Percentiles rank a stretch among this genome's conserved stretches.
These are phyloP conservation scores for Telenomus remus DNA, from an alignment of 1,140 invertebrate genomes.

Conservation along the genomic window DNA sequence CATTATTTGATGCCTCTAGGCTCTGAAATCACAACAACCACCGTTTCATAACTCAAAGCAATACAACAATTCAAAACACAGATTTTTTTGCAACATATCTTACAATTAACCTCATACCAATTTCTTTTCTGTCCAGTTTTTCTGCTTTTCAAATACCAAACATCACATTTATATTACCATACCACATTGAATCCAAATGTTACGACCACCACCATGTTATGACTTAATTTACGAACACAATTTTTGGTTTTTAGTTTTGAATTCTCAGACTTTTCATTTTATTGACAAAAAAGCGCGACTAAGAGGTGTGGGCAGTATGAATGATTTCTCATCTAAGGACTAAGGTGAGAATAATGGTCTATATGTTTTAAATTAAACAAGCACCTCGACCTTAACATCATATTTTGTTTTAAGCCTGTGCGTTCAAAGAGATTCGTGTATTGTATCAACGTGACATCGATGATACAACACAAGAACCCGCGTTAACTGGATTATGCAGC, in stretches of 20 bases:
- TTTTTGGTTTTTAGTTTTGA: no score
- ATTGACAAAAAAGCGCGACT: slow-evolving; percentile 3
- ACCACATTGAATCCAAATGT: no score
- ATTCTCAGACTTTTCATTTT: no score
- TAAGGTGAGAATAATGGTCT: slow-evolving; percentile 67
- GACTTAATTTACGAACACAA: no score
- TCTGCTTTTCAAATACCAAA: no score
- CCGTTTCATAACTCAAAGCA: slow-evolving; percentile 64
- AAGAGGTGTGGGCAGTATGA: slow-evolving; percentile 1
- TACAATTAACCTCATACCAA: neutral
- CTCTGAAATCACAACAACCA: slow-evolving; percentile 77
- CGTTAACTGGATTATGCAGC: slow-evolving; percentile 5
- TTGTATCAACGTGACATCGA: neutral
- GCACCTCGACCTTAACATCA: slow-evolving; percentile 44
- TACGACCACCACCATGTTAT: no score
- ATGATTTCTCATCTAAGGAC: slow-evolving; percentile 66
- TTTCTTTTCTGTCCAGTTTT: no score
- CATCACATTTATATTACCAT: no score
- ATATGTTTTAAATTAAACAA: slow-evolving; percentile 67
- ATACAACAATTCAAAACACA: slow-evolving; percentile 39
- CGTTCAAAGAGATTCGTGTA: slow-evolving; percentile 22
- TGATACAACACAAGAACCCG: no score
- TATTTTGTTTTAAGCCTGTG: slow-evolving; percentile 19
- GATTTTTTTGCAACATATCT: slow-evolving; percentile 9
- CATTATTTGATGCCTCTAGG: slow-evolving; percentile 77